phyloP scores from a whole-genome alignment of 2,113 vertebrate species.

The Tretioscincus oriximinensis region DNA sequence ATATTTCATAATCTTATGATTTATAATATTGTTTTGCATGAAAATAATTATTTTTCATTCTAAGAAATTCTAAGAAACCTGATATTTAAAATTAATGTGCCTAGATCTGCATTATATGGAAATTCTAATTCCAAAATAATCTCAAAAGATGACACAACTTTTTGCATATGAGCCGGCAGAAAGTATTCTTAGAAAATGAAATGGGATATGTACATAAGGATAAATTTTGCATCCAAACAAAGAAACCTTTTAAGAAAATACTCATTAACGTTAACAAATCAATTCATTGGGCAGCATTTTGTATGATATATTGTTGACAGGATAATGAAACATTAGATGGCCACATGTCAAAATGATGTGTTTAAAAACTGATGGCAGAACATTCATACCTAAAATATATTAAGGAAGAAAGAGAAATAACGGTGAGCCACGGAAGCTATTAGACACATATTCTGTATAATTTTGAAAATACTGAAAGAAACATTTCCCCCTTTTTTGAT shows the following conservation, averaged over 20 bases:
- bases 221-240: neutral
- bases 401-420: neutral
- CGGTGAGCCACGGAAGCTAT: neutral
- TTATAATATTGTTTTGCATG: neutral
- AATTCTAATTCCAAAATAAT: neutral
- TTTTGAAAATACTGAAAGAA: neutral
- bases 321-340: slow-evolving; percentile 39
- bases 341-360: slow-evolving; percentile 19
- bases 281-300: slow-evolving; percentile 30
- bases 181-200: neutral
- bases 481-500: neutral
- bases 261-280: slow-evolving; percentile 31
- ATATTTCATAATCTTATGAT: no score
- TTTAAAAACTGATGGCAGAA: neutral
- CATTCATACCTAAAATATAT: neutral
- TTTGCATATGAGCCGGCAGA: no score
- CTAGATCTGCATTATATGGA: neutral
- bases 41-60: neutral
- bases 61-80: neutral
- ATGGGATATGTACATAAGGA: neutral
- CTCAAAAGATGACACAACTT: neutral
- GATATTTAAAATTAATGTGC: neutral
- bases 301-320: slow-evolving; percentile 35
- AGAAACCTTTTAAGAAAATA: slow-evolving; percentile 32
- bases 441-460: neutral